phyloP scores from a whole-genome alignment of 35 echinoderm and acorn worm species.

The Apostichopus californicus region DNA sequence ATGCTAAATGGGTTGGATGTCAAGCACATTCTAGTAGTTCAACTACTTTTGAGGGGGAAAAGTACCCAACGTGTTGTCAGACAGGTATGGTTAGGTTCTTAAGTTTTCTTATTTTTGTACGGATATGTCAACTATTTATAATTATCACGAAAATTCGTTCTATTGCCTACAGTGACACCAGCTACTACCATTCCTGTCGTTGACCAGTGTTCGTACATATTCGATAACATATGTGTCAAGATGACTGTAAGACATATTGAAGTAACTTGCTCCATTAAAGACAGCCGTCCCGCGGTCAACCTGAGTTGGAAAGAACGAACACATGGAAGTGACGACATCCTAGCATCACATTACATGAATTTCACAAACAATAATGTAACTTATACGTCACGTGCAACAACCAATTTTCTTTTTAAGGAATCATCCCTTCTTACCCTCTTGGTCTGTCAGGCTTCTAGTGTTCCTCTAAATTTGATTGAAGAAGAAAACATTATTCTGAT shows the following conservation, averaged over 20 bases:
- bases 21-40: no score
- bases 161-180: neutral
- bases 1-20: no score
- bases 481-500: neutral
- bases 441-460: neutral
- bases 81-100: no score
- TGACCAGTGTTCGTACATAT: neutral
- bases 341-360: neutral
- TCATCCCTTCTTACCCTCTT: neutral
- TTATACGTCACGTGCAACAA: neutral
- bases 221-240: neutral
- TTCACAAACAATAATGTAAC: neutral
- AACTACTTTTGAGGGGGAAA: no score
- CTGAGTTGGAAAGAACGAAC: neutral
- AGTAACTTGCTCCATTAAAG: neutral
- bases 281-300: neutral
- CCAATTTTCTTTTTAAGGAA: neutral
- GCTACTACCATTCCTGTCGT: neutral
- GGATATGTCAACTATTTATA: no score
- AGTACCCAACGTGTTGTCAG: no score
- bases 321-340: neutral
- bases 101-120: no score
- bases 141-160: no score
- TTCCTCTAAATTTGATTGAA: neutral
- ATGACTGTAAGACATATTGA: neutral